Evolutionary conservation across 2,113 vertebrate genomes (phyloP).

Genomic region (Brienomyrus brachyistius): DNA sequence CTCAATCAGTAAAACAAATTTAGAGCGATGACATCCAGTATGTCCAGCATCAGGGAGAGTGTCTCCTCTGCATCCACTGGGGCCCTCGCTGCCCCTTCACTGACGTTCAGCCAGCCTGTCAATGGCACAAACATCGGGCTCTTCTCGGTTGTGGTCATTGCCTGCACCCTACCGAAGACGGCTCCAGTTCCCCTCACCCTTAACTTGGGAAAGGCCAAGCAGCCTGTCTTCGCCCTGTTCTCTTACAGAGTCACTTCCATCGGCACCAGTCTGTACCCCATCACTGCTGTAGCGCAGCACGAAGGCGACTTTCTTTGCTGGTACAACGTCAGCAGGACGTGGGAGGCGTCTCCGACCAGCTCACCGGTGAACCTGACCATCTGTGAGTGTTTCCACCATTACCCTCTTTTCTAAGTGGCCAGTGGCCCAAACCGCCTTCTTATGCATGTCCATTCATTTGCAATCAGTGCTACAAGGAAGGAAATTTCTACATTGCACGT

Average conservation of each 20-base stretch:
- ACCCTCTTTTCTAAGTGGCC: neutral
- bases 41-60: neutral
- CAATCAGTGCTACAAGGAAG: neutral
- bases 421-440: neutral
- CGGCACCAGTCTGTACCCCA: neutral
- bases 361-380: neutral
- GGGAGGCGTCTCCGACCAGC: neutral
- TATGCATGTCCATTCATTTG: neutral
- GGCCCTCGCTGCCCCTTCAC: neutral
- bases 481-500: neutral
- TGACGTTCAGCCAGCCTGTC: neutral
- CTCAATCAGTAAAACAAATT: neutral
- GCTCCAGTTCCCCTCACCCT: neutral
- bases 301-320: conserved; percentile 6
- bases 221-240: neutral
- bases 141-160: neutral
- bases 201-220: neutral
- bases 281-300: neutral
- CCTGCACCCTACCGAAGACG: neutral
- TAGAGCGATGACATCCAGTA: neutral
- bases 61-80: neutral
- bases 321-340: conserved; percentile 9
- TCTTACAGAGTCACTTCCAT: neutral
- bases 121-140: neutral
- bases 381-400: neutral